Base-by-base conservation (phyloP, 2,888 invertebrate species). In the Caenorhabditis japonica region DNA sequence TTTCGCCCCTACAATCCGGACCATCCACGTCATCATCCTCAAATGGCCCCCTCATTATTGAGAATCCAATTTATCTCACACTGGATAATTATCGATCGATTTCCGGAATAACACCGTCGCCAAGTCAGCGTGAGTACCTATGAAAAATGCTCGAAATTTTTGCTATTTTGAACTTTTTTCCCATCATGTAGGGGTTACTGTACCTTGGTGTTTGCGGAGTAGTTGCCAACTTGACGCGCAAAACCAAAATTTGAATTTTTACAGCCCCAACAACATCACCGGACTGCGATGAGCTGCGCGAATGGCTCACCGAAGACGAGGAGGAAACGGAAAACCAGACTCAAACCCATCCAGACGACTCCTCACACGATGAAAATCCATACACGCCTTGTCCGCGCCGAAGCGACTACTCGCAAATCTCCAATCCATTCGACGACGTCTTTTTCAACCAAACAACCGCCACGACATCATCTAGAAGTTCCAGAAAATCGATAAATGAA, bases 221-320 rank as follows among this genome's bases (percentile, higher is more conserved):
- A 10, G 5, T 30, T 30, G 30, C 30, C 7, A 10, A 30, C 30
- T 30, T 30, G 5, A 7, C 30, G 10, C 5, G 30, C 23, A n/a
- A 53, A 23, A 27, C 8, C 3, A 25, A 36, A 33, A 51, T 25
- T 12, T 34, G 10, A 10, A 25, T 3, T 13, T 62, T 52, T n/a
- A n/a, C 53, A 53, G 52, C 69, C 0, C 44, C 46, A 12, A 55
- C 55, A 4, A 34, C 55, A 17, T 64, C 55, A 1, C 64, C 56
- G 1, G 53, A 64, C 21, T 62, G 58, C 33, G 71, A 71, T 4
- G 38, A 62, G 10, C 19, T 71, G 0, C 30, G 53, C 4, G 71
- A 71, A 30, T 71, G 71, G 71, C 41, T 71, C 4, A 71, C 61
- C 5, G 71, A 71, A 30, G 71, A 71, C n/a, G n/a, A n/a, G n/a